phyloP scores from a whole-genome alignment of 2,888 invertebrate species.

The Cloeon dipterum region DNA sequence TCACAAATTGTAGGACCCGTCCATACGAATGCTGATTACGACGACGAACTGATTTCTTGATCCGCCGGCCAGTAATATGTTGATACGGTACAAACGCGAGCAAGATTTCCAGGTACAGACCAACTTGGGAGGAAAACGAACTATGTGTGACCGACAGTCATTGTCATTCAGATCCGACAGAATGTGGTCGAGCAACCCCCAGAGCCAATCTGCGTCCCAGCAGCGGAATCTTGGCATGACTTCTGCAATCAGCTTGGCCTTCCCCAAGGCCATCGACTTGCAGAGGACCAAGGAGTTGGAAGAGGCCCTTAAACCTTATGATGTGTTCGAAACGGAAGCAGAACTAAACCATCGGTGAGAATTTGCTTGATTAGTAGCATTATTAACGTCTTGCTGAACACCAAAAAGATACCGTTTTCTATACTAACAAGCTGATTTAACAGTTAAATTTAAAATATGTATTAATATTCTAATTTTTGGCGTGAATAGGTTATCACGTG shows the following conservation, averaged over 20 bases:
- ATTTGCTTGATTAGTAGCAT: background rate
- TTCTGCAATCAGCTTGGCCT: slow-evolving; percentile 75
- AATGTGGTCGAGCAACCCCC: background rate
- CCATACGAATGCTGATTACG: too few species aligned
- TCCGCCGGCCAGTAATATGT: background rate
- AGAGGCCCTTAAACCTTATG: slow-evolving; percentile 53
- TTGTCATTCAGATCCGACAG: background rate
- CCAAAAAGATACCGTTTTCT: background rate
- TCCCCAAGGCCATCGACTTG: slow-evolving; percentile 55
- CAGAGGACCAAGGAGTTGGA: slow-evolving; percentile 54
- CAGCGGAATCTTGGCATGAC: slow-evolving; percentile 65
- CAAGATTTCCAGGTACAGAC: too few species aligned
- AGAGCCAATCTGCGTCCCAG: slow-evolving; percentile 2
- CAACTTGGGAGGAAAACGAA: slow-evolving; percentile 29
- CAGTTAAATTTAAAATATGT: background rate
- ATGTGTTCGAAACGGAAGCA: slow-evolving; percentile 73
- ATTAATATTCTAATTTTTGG: slow-evolving; percentile 17
- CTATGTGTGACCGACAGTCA: background rate
- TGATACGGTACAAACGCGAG: too few species aligned
- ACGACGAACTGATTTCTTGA: too few species aligned
- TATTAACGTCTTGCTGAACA: background rate
- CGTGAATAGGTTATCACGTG: too few species aligned
- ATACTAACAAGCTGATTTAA: background rate
- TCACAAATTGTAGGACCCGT: too few species aligned
- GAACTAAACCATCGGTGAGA: slow-evolving; percentile 60